These are phyloP conservation scores for Drosophila seguyi DNA, from an alignment of 1,140 invertebrate genomes.

Conservation along the genomic window DNA sequence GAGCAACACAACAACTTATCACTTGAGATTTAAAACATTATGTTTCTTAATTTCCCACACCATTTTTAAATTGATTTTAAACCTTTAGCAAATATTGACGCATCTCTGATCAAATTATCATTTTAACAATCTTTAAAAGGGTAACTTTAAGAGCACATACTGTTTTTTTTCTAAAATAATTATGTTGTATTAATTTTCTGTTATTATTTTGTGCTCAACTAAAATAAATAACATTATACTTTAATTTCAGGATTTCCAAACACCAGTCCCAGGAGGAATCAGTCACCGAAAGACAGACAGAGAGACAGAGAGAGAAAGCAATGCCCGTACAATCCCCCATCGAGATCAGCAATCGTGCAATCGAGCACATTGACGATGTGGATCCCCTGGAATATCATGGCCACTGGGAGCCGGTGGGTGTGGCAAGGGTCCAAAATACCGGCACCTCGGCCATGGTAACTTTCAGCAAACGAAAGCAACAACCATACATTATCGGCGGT, in stretches of 20 bases:
- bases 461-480: conserved; percentile 79
- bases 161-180: neutral
- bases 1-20: too few species aligned
- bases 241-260: conserved; percentile 8
- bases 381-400: conserved; percentile 86
- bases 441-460: conserved; percentile 84
- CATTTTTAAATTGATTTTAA: too few species aligned
- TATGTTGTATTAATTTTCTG: neutral
- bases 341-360: conserved; percentile 86
- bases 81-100: too few species aligned
- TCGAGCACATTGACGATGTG: conserved; percentile 86
- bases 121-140: neutral
- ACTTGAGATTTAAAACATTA: neutral
- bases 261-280: neutral
- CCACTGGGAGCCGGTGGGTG: conserved; percentile 86
- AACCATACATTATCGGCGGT: conserved; percentile 86
- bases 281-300: neutral
- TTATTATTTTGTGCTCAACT: neutral
- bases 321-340: conserved; percentile 87
- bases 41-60: too few species aligned
- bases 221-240: neutral
- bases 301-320: conserved; percentile 3
- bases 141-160: neutral
- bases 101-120: neutral
- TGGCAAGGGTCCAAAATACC: conserved; percentile 81